A percentile compares a stretch with the other conserved stretches of the same genome.
Conservation (phyloP, 1,140 invertebrate genomes). For the Thaumetopoea pityocampa region DNA sequence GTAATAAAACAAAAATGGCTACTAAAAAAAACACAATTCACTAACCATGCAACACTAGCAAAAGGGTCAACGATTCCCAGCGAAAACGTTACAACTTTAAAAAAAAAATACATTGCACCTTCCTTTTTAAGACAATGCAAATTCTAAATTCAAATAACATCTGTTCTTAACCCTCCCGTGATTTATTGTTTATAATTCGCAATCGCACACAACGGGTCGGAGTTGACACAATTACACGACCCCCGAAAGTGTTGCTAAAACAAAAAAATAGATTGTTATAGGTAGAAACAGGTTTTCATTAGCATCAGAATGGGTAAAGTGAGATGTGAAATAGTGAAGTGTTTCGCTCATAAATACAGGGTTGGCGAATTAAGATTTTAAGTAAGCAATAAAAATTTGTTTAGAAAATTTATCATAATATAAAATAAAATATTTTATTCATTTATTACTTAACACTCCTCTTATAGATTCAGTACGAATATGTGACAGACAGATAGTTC, state of each 20-base stretch:
- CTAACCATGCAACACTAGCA: constrained; percentile 35
- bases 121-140: constrained; percentile 58
- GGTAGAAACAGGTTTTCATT: constrained; percentile 63
- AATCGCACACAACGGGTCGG: constrained; percentile 37
- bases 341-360: constrained; percentile 39
- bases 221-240: constrained; percentile 65
- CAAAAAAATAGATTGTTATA: constrained; percentile 64
- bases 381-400: too few relatives aligned
- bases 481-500: too few relatives aligned
- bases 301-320: constrained; percentile 66
- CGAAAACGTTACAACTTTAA: constrained; percentile 30
- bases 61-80: constrained; percentile 53
- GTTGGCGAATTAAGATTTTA: constrained; percentile 30
- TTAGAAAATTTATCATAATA: too few relatives aligned
- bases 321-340: constrained; percentile 62
- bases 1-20: constrained; percentile 40
- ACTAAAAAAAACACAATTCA: constrained; percentile 39
- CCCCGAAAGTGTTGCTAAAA: constrained; percentile 48
- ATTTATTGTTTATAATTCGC: constrained; percentile 47
- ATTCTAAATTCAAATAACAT: constrained; percentile 31
- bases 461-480: too few relatives aligned
- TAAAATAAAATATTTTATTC: too few relatives aligned
- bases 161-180: constrained; percentile 42
- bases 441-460: too few relatives aligned
- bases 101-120: constrained; percentile 64